Conservation (phyloP, 2,113 vertebrate species). For the Eulemur rufifrons region DNA sequence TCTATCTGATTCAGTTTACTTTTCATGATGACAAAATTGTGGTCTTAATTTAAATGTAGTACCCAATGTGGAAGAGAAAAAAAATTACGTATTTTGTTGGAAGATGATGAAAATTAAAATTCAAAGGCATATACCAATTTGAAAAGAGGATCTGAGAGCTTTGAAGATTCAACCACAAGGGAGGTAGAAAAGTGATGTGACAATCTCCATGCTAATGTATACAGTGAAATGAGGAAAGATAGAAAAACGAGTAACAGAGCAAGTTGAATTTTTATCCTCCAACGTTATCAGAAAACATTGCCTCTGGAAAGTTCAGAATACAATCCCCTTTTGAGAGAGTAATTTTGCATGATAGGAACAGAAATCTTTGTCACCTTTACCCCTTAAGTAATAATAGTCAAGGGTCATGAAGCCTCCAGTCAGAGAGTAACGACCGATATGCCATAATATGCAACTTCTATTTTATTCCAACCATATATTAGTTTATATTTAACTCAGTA, state of each 20-base stretch:
- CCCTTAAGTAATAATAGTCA: neutral
- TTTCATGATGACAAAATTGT: conserved; percentile 55
- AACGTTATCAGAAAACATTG: neutral
- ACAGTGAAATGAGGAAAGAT: conserved; percentile 4
- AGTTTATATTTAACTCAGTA: neutral
- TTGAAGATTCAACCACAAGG: conserved; percentile 63
- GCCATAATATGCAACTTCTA: neutral
- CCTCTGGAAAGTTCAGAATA: neutral
- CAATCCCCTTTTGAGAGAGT: neutral
- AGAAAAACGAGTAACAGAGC: neutral
- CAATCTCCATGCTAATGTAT: neutral
- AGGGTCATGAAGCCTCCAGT: neutral
- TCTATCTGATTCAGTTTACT: conserved; percentile 51
- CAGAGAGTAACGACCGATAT: neutral
- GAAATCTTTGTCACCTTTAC: neutral
- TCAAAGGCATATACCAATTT: conserved; percentile 51
- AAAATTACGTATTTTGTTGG: conserved; percentile 58
- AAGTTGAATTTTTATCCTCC: neutral
- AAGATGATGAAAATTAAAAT: conserved; percentile 69
- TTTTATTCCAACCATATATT: neutral
- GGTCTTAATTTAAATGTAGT: conserved; percentile 59
- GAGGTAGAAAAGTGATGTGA: neutral
- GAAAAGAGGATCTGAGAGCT: conserved; percentile 42
- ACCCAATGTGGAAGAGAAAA: conserved; percentile 40
- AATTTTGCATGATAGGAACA: neutral